A percentile compares a stretch with the other conserved stretches of the same genome.
phyloP scores from a whole-genome alignment of 2,113 vertebrate species.

The Ia io region DNA sequence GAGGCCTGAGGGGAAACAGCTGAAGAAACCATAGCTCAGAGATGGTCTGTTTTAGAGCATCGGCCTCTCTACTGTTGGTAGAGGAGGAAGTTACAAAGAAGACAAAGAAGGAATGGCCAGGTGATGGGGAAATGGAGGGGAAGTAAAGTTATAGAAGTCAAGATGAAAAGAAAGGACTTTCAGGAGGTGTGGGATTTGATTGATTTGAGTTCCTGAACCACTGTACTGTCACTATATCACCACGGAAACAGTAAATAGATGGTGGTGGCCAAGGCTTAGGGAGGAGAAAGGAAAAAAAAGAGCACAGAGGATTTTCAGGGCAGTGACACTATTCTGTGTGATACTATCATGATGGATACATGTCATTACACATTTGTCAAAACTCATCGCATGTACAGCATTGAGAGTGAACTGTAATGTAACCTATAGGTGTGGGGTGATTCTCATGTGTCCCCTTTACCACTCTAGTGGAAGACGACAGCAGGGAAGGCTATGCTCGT shows the following conservation, averaged over 20 bases:
- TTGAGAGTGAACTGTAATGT: neutral
- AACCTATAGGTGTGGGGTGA: neutral
- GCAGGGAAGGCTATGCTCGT: neutral
- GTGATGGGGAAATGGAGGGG: no score
- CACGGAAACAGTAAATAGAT: neutral
- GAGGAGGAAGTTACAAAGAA: no score
- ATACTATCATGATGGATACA: neutral
- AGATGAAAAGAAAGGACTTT: no score
- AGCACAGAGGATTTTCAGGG: neutral
- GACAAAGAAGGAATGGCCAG: no score
- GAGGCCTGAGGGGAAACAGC: neutral
- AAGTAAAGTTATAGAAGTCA: no score
- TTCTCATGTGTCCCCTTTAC: neutral
- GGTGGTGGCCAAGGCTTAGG: neutral
- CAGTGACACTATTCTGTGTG: neutral
- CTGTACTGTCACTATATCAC: neutral
- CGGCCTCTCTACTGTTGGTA: neutral
- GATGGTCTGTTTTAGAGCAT: neutral
- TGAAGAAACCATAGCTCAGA: neutral
- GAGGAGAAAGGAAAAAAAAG: neutral
- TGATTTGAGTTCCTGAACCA: neutral
- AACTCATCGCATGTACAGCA: neutral
- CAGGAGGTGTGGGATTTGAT: neutral
- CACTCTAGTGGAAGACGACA: neutral
- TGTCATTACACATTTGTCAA: neutral